Percentiles rank a stretch among this genome's conserved stretches.
These are phyloP conservation scores for Mallateleia sp. DNA, from an alignment of 2,888 invertebrate species.

Conservation along the genomic window DNA sequence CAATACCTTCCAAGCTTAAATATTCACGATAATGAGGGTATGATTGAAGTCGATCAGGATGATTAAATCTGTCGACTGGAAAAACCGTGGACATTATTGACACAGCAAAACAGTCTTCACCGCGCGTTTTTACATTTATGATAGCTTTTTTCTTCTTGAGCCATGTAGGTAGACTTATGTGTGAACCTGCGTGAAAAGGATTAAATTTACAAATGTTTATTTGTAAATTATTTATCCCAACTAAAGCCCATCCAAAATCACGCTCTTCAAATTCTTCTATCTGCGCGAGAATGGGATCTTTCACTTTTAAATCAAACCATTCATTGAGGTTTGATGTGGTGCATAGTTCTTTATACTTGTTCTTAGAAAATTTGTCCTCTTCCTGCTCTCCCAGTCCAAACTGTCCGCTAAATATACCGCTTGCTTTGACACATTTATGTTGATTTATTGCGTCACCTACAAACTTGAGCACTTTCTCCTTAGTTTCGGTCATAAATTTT, in stretches of 20 bases:
- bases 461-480: neutral
- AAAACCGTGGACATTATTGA: constrained; percentile 38
- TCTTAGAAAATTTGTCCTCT: neutral
- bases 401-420: constrained; percentile 1
- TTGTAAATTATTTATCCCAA: constrained; percentile 54
- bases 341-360: constrained; percentile 15
- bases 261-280: constrained; percentile 82
- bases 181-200: constrained; percentile 73
- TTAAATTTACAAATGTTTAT: constrained; percentile 78
- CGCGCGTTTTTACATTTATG: constrained; percentile 11
- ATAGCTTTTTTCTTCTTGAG: constrained; percentile 59
- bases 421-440: constrained; percentile 19
- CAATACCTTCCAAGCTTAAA: constrained; percentile 50
- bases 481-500: neutral
- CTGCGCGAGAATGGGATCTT: constrained; percentile 43
- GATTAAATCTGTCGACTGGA: neutral
- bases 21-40: constrained; percentile 24
- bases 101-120: constrained; percentile 24
- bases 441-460: neutral
- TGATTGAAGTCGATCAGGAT: neutral
- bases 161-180: constrained; percentile 68
- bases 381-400: neutral
- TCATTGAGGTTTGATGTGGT: constrained; percentile 7
- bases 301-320: constrained; percentile 55
- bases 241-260: constrained; percentile 81